Conservation (phyloP, 2,888 invertebrate species). For the Caenorhabditis sp. region DNA sequence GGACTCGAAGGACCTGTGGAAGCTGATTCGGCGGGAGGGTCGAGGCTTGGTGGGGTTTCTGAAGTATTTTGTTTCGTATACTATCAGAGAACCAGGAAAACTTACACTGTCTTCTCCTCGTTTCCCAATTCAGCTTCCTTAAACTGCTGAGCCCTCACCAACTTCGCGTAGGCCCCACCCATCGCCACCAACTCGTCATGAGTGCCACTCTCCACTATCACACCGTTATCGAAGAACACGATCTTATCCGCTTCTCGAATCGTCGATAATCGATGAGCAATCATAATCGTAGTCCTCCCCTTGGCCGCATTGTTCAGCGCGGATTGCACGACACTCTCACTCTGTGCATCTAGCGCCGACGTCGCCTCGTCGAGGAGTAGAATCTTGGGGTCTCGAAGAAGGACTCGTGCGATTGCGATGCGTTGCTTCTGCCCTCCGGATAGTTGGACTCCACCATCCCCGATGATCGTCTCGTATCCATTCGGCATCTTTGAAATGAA, state of each 20-base stretch:
- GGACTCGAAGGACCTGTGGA: conserved; percentile 48
- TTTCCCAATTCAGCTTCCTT: conserved; percentile 19
- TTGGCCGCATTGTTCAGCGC: conserved; percentile 73
- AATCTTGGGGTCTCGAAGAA: conserved; percentile 68
- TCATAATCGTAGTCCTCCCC: conserved; percentile 75
- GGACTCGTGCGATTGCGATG: conserved; percentile 71
- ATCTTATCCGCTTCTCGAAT: conserved; percentile 70
- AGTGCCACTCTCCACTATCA: conserved; percentile 73
- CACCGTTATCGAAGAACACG: conserved; percentile 70
- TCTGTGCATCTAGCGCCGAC: conserved; percentile 71
- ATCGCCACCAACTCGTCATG: conserved; percentile 70
- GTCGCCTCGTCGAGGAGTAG: conserved; percentile 71
- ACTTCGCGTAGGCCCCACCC: conserved; percentile 64
- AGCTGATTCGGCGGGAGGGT: conserved; percentile 44
- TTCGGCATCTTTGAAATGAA: conserved; percentile 72
- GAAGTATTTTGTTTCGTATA: conserved; percentile 34
- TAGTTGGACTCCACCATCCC: conserved; percentile 70
- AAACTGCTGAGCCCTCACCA: conserved; percentile 75
- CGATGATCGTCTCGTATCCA: conserved; percentile 71
- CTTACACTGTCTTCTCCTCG: conserved; percentile 33
- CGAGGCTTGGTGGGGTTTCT: conserved; percentile 36
- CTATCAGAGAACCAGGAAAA: too few species aligned
- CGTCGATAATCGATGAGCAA: conserved; percentile 70
- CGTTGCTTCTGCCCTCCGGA: conserved; percentile 73
- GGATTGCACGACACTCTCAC: conserved; percentile 71